phyloP scores from a whole-genome alignment of 1,140 invertebrate species.

The Temnothorax curvispinosus region DNA sequence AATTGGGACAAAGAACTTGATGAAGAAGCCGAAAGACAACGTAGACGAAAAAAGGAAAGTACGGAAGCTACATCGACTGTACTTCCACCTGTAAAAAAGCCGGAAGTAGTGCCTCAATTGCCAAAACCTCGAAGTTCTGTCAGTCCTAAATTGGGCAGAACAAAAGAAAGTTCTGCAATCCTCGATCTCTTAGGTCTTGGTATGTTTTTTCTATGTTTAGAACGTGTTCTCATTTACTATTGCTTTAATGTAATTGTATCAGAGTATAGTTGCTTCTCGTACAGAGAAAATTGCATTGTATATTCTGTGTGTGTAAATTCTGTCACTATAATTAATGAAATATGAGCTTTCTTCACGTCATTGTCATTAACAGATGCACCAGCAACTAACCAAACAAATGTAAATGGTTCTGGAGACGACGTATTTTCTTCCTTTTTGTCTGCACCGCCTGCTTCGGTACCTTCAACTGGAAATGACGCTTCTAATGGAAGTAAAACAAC shows the following conservation, averaged over 20 bases:
- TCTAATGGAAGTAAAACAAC: constrained; percentile 77
- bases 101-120: constrained; percentile 86
- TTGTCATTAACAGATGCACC: constrained; percentile 80
- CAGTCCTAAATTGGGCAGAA: constrained; percentile 87
- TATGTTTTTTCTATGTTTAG: constrained; percentile 70
- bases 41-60: constrained; percentile 91
- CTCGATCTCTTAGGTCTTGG: constrained; percentile 89
- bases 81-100: constrained; percentile 83
- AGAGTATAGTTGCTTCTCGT: background rate
- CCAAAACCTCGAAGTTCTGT: constrained; percentile 88
- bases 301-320: background rate
- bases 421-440: constrained; percentile 92
- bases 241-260: background rate
- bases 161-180: constrained; percentile 83
- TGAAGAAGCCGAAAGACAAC: constrained; percentile 93
- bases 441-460: constrained; percentile 86
- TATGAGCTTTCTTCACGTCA: constrained; percentile 5
- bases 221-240: background rate
- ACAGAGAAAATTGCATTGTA: background rate
- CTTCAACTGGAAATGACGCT: constrained; percentile 72
- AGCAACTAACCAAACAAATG: constrained; percentile 78
- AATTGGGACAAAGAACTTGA: constrained; percentile 94
- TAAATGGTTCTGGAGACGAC: constrained; percentile 88
- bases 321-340: background rate
- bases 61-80: constrained; percentile 82